Evolutionary conservation across 2,113 vertebrate genomes (phyloP).

Genomic region (Ursus arctos): DNA sequence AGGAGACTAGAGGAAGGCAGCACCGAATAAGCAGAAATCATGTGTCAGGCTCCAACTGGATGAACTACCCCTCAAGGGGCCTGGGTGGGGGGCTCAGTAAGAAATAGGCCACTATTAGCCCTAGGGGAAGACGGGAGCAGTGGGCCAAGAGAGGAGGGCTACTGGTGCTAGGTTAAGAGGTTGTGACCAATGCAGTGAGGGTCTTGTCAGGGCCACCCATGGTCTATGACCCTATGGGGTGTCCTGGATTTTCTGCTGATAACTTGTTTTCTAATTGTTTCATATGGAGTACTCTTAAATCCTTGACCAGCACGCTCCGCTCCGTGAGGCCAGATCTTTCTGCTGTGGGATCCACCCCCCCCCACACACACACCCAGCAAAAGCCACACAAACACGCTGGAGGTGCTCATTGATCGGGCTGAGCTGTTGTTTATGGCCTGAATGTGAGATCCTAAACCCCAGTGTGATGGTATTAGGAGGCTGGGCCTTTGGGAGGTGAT

Average conservation of each 20-base stretch:
- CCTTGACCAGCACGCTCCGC: not conserved
- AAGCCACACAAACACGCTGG: not conserved
- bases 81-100: not conserved
- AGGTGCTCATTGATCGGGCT: not conserved
- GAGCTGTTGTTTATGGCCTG: not conserved
- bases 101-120: not conserved
- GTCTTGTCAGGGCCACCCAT: not conserved
- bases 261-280: constrained; percentile 39
- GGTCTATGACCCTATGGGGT: not conserved
- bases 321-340: not conserved
- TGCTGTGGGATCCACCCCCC: not conserved
- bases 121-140: not conserved
- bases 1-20: not conserved
- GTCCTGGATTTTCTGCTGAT: not conserved
- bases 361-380: not conserved
- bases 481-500: not conserved
- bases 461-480: not conserved
- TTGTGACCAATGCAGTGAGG: not conserved
- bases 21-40: not conserved
- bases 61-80: not conserved
- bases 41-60: not conserved
- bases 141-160: not conserved
- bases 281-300: not conserved
- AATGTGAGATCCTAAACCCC: not conserved
- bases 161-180: not conserved